Base-by-base conservation (phyloP, 2,888 invertebrate species). In the Oligia latruncula region DNA sequence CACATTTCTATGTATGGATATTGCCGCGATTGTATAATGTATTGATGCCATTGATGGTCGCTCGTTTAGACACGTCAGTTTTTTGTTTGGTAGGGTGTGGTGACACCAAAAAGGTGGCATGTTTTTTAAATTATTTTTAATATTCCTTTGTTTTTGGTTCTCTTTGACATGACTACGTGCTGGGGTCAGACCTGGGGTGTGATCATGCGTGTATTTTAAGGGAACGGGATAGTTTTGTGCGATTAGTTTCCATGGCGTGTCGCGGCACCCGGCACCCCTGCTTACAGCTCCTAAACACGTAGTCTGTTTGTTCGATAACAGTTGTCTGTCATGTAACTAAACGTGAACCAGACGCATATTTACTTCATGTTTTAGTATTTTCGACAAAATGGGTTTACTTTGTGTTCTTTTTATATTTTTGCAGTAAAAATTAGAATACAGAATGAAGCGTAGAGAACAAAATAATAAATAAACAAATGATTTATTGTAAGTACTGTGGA, bases 1-100 rank as follows among this genome's bases (percentile, higher is more conserved):
- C 85, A 88, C 90, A 91, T 92, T 89, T 89, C 94, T 94, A 90
- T 93, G 93, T 90, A 94, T 93, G 94, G 93, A 82, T 86, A 86
- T 82, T 87, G 85, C 85, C 78, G 76, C 81, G 80, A 67, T 78
- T 73, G 68, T 80, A 80, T 83, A 67, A 78, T 73, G 68, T 80
- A 80, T 83, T 81, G 70, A 83, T 77, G 77, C 29, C 78, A 80
- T 83, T 81, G 70, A 83, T 77, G 77, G 74, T 46, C 74, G 64
- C 17, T 80, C 68, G 67, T 72, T 86, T 84, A 71, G 71, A 67
- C 71, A 82, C 65, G 70, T 77, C 20, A 62, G 43, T 20, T 70
- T 70, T 73, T 58, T 49, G 6, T 64, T 71, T n/a, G 40, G 6
- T 40, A 40, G 71, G 58, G 77, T 70, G 68, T 66, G 62, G 66